Evolutionary conservation across 2,797 vertebrate species (phyloP).

Genomic region (Macroramphosus scolopax): DNA sequence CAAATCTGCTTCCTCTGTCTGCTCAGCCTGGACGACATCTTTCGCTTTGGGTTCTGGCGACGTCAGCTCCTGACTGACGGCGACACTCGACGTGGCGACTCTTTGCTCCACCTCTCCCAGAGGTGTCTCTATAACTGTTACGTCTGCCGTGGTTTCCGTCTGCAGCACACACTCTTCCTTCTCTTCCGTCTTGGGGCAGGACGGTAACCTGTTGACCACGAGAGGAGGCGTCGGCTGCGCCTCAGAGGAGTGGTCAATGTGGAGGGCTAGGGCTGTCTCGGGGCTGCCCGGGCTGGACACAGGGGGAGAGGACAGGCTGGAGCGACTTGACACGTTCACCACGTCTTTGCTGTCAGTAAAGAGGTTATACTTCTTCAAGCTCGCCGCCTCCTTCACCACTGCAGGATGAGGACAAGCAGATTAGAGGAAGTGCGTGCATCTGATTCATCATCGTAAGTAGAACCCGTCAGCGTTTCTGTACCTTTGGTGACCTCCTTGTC

Average conservation of each 20-base stretch:
- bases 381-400: conserved; percentile 90
- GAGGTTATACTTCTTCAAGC: conserved; percentile 87
- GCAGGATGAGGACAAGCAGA: conserved; percentile 8
- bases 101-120: conserved; percentile 1
- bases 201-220: conserved; percentile 15
- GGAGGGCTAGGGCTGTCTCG: conserved; percentile 37
- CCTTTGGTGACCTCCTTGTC: conserved; percentile 86
- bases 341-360: conserved; percentile 81
- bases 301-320: conserved; percentile 79
- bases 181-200: neutral
- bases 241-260: neutral
- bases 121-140: neutral
- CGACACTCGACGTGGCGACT: too few species aligned
- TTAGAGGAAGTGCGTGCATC: neutral
- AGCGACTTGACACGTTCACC: conserved; percentile 83
- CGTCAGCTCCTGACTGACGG: too few species aligned
- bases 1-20: conserved; percentile 1
- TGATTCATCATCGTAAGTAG: neutral
- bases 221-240: conserved; percentile 37
- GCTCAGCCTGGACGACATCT: too few species aligned
- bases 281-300: conserved; percentile 80
- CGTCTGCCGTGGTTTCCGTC: neutral
- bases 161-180: too few species aligned
- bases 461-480: conserved; percentile 66
- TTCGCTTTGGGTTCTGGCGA: too few species aligned